Conservation (phyloP, 2,113 vertebrate genomes). For the Mormyrus lacerda region DNA sequence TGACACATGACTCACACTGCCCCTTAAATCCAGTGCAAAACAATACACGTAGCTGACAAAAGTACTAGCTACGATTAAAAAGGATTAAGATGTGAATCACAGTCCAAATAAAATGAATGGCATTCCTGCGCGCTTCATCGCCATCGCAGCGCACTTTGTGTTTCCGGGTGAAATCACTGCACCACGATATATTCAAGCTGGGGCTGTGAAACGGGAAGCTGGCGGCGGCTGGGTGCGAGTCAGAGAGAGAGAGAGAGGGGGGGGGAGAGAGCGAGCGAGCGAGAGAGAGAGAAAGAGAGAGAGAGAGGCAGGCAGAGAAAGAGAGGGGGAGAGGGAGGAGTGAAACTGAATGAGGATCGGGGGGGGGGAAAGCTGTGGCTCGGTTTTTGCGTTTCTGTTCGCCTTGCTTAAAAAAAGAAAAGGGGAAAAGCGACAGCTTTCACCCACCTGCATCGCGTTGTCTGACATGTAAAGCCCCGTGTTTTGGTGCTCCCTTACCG, state of each 20-base stretch:
- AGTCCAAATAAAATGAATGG: not conserved
- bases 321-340: conserved; percentile 15
- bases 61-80: not conserved
- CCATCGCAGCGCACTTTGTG: conserved; percentile 16
- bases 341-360: conserved; percentile 17
- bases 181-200: conserved; percentile 24
- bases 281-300: not conserved
- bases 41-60: not conserved
- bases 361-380: conserved; percentile 16
- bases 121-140: not conserved
- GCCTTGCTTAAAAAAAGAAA: conserved; percentile 50
- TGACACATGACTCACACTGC: not conserved
- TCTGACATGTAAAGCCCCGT: not conserved
- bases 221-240: conserved; percentile 13
- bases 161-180: conserved; percentile 46
- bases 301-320: conserved; percentile 7
- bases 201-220: not conserved
- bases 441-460: conserved; percentile 34
- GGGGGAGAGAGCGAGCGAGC: not conserved
- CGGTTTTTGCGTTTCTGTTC: conserved; percentile 22
- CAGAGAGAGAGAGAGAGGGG: not conserved
- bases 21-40: not conserved
- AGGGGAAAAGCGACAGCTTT: conserved; percentile 38
- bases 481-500: not conserved
- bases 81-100: not conserved